Evolutionary conservation across 2,113 vertebrate species (phyloP).

Genomic region (Mirounga angustirostris): DNA sequence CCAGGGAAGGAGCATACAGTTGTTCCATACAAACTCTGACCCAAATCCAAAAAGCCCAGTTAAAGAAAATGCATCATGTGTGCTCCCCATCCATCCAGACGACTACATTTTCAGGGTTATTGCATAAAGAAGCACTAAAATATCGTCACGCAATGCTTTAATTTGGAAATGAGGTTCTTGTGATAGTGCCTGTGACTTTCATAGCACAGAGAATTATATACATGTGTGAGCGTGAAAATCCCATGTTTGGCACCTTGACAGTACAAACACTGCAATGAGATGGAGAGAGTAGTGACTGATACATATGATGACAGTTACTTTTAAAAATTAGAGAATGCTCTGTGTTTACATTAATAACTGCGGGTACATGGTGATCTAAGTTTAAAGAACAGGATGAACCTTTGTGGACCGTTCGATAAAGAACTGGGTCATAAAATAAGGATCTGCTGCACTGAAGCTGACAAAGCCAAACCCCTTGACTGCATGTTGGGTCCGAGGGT

Average conservation of each 20-base stretch:
- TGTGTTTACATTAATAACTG: constrained; percentile 1
- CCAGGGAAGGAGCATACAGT: background rate
- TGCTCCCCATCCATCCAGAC: background rate
- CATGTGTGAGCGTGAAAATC: background rate
- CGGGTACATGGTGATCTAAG: background rate
- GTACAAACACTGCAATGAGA: background rate
- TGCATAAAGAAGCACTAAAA: background rate
- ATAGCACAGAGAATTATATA: background rate
- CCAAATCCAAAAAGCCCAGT: background rate
- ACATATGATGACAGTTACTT: background rate
- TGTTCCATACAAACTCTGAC: background rate
- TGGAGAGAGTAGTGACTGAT: background rate
- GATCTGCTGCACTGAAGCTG: background rate
- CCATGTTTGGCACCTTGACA: background rate
- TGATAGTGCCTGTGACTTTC: background rate
- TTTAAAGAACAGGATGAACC: background rate
- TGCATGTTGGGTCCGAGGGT: background rate
- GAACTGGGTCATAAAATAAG: background rate
- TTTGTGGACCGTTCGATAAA: background rate
- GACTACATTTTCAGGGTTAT: background rate
- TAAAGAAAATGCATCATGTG: background rate
- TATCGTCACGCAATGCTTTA: background rate
- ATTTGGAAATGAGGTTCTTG: background rate
- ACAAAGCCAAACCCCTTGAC: background rate
- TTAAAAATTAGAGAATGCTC: background rate